Conservation (phyloP, 1,140 invertebrate genomes). For the Tetranychus urticae region DNA sequence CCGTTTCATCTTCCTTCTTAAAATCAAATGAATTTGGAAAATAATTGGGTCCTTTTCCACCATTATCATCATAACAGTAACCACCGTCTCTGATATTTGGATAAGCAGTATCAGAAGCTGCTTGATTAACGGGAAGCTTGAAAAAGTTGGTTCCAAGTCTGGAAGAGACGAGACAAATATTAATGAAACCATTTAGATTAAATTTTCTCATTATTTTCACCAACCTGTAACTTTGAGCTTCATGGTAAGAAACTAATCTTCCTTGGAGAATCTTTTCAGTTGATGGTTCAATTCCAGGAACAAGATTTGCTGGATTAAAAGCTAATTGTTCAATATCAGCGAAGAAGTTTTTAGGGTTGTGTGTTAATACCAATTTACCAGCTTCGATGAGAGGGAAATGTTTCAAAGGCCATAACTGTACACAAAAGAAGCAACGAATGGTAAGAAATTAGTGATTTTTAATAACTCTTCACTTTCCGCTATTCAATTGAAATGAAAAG, state of each 20-base stretch:
- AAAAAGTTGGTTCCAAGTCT: constrained; percentile 53
- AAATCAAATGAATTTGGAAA: constrained; percentile 70
- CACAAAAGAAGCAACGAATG: background rate
- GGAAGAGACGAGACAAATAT: constrained; percentile 48
- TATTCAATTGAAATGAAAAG: too few relatives aligned
- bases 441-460: background rate
- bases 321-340: constrained; percentile 77
- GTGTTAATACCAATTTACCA: constrained; percentile 64
- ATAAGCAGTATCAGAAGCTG: background rate
- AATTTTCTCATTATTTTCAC: too few relatives aligned
- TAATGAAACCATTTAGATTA: constrained; percentile 28
- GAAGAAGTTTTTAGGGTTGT: constrained; percentile 79
- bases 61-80: constrained; percentile 19
- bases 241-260: constrained; percentile 73
- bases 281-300: constrained; percentile 67
- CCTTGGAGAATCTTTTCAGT: constrained; percentile 79
- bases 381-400: constrained; percentile 76
- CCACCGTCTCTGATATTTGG: constrained; percentile 58
- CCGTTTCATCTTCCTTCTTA: constrained; percentile 5
- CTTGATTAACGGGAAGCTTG: background rate
- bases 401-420: constrained; percentile 25
- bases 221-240: constrained; percentile 69
- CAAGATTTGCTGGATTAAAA: constrained; percentile 70
- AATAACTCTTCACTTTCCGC: too few relatives aligned
- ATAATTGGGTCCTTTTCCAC: constrained; percentile 40